Base-by-base conservation (phyloP, 1,140 invertebrate genomes). In the Hylaeus anthracinus region DNA sequence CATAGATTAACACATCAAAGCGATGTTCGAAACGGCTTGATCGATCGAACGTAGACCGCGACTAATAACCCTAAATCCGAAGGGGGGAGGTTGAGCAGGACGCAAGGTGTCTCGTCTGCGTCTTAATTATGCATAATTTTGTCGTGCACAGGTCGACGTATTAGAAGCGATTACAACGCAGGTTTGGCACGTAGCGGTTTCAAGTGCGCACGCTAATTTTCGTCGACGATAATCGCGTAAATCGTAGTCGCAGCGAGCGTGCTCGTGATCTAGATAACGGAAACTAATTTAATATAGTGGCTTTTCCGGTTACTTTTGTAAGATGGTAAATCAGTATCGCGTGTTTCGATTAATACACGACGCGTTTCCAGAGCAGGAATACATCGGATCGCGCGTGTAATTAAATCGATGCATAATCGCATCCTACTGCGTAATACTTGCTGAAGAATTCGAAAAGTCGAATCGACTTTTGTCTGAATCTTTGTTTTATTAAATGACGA, bases 281-380 rank as follows among this genome's bases (percentile, higher is more conserved):
- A 64, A 61, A 84, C 76, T 81, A 86, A 86, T 86, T 84, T 72
- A 82, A 84, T 82, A 66, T 76, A 81, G 55, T 84, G 74, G 55
- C 63, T 84, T 86, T 86, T 66, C 82, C 66, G 71, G 60, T 82
- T 63, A n/a, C 39, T 86, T 82, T 79, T 75, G 48, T 53, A 73
- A 60, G 58, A 45, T 43, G 39, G 51, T 75, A 75, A 69, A 71
- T 76, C 67, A 56, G 51, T 77, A 85, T 76, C 70, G 85, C 84
- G 81, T 66, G 60, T 64, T 60, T 67, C 39, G 85, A 86, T 86
- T 82, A 85, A 74, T 72, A 64, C 63, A 41, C 45, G 15, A n/a
- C 51, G 55, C 45, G 75, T 65, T 45, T 26, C 37, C 61, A 45
- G 56, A 48, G 55, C 58, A 63, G 63, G 26, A 26, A 26, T 70